Evolutionary conservation across 2,888 invertebrate genomes (phyloP).

Genomic region (Phalera bucephala): DNA sequence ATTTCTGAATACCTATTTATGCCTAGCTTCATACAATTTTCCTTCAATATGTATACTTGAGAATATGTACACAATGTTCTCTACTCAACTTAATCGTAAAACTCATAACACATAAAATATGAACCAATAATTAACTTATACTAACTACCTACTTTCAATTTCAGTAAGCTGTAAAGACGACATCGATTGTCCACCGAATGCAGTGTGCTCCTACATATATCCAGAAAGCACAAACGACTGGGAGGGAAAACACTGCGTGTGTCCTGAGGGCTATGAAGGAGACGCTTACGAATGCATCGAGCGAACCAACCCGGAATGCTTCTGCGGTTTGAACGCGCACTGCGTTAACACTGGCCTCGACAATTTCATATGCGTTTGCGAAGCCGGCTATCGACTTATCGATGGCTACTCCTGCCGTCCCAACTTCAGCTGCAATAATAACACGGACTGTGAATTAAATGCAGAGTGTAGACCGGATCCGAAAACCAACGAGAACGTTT

Average conservation of each 20-base stretch:
- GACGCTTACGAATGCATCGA: constrained; percentile 90
- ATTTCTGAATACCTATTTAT: no score
- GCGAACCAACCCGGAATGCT: constrained; percentile 59
- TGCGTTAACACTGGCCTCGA: constrained; percentile 87
- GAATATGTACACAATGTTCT: no score
- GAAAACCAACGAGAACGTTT: constrained; percentile 84
- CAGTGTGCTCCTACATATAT: constrained; percentile 85
- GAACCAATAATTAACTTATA: no score
- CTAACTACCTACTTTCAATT: constrained; percentile 55
- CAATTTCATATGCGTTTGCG: constrained; percentile 90
- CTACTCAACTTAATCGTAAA: no score
- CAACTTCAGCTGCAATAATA: constrained; percentile 85
- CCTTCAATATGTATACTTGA: no score
- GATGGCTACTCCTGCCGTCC: constrained; percentile 90
- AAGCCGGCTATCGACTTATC: constrained; percentile 88
- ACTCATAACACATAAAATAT: no score
- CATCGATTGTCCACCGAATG: constrained; percentile 91
- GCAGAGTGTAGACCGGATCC: constrained; percentile 88
- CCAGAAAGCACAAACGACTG: constrained; percentile 53
- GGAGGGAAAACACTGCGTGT: constrained; percentile 84
- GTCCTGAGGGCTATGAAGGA: constrained; percentile 92
- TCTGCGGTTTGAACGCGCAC: constrained; percentile 89
- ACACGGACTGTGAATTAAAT: constrained; percentile 86
- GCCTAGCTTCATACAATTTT: no score
- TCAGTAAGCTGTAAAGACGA: constrained; percentile 88